A percentile compares a stretch with the other conserved stretches of the same genome.
phyloP scores from a whole-genome alignment of 2,113 vertebrate genomes.

The Platysternon megacephalum region DNA sequence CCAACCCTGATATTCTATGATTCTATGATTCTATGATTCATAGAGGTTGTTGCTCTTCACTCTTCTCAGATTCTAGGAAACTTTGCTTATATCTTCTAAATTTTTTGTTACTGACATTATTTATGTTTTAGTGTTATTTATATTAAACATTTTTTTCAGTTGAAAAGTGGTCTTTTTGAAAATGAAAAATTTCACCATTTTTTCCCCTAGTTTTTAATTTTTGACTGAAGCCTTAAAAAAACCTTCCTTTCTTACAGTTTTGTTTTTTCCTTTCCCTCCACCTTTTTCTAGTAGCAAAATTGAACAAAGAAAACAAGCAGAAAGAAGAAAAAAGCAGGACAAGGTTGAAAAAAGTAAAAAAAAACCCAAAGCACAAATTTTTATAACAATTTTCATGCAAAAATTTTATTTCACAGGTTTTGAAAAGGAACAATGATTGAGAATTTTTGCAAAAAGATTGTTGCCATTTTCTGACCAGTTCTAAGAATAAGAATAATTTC shows the following conservation, averaged over 20 bases:
- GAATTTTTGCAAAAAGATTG: neutral
- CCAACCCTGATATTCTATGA: too few relatives aligned
- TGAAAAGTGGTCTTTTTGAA: neutral
- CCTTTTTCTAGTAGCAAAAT: constrained; percentile 9
- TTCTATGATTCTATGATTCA: too few relatives aligned
- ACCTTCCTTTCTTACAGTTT: neutral
- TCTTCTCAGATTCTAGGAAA: neutral
- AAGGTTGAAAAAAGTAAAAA: neutral
- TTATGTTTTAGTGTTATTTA: neutral
- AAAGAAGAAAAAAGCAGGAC: neutral
- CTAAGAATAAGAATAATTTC: neutral
- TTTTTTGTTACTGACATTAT: neutral
- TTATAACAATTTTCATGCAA: constrained; percentile 28
- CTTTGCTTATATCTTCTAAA: neutral
- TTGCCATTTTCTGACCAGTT: neutral
- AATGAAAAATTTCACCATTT: neutral
- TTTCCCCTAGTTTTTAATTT: neutral
- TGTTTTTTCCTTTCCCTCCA: neutral
- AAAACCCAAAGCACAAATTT: neutral
- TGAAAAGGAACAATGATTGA: neutral
- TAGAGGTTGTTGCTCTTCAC: neutral
- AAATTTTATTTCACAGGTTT: neutral
- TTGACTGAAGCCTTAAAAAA: neutral
- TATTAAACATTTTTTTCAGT: neutral
- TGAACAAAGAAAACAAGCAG: neutral